These are phyloP conservation scores for Syrrhaptes paradoxus DNA, from an alignment of 2,113 vertebrate genomes.

Conservation along the genomic window DNA sequence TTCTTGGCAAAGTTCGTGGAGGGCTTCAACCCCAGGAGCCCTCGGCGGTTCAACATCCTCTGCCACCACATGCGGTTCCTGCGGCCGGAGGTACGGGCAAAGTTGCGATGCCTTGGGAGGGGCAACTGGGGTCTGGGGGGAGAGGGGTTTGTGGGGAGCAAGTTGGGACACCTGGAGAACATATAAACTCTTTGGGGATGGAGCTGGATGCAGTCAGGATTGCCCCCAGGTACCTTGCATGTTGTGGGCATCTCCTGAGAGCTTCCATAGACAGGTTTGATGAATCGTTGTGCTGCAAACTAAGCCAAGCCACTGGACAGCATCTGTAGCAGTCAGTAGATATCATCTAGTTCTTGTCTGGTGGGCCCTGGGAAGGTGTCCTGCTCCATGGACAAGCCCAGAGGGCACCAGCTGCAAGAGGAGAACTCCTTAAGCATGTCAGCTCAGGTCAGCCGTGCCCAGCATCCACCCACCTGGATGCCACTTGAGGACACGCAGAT, in stretches of 20 bases:
- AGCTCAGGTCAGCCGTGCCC: neutral
- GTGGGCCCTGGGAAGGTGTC: neutral
- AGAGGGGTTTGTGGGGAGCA: rapidly evolving
- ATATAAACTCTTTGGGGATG: neutral
- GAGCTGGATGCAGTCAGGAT: neutral
- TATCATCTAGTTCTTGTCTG: neutral
- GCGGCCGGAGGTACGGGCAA: conserved; percentile 72
- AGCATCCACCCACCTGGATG: neutral
- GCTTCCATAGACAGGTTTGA: neutral
- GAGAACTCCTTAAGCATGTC: neutral
- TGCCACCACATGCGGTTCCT: conserved; percentile 88
- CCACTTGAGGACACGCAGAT: neutral
- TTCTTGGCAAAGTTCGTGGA: conserved; percentile 80
- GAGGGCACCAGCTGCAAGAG: neutral
- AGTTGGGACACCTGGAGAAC: neutral
- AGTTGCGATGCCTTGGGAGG: rapidly evolving
- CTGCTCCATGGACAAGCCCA: neutral
- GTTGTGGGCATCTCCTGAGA: neutral
- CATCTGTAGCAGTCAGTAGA: neutral
- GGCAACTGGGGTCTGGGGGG: rapidly evolving
- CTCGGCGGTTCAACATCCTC: conserved; percentile 79
- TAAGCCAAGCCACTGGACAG: neutral
- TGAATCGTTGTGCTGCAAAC: neutral
- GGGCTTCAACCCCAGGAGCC: conserved; percentile 45
- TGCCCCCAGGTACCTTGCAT: neutral